Conservation (phyloP, 2,113 vertebrate species). For the Progne subis region DNA sequence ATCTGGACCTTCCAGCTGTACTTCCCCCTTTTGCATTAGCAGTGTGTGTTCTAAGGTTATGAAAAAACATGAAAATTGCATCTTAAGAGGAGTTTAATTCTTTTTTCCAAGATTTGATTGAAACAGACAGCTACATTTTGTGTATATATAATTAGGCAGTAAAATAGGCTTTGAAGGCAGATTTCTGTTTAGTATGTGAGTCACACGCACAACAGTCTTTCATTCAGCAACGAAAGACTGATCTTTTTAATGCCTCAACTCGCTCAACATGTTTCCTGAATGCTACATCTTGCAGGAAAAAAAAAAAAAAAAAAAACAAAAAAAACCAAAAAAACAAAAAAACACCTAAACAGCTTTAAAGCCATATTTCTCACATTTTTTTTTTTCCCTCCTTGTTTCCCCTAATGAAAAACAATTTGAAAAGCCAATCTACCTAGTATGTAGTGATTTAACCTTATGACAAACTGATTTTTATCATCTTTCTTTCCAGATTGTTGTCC, state of each 20-base stretch:
- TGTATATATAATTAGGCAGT: constrained; percentile 87
- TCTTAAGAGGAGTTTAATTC: constrained; percentile 82
- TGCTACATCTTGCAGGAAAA: constrained; percentile 65
- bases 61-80: constrained; percentile 83
- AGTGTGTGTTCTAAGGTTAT: constrained; percentile 75
- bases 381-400: constrained; percentile 25
- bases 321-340: neutral
- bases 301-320: neutral
- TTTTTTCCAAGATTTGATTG: constrained; percentile 83
- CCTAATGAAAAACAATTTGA: constrained; percentile 69
- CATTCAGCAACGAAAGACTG: constrained; percentile 81
- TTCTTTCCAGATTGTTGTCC: constrained; percentile 67
- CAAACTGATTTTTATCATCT: constrained; percentile 75
- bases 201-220: constrained; percentile 81
- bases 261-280: constrained; percentile 80
- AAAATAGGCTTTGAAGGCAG: constrained; percentile 85
- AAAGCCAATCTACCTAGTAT: constrained; percentile 71
- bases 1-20: constrained; percentile 80
- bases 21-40: constrained; percentile 66
- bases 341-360: constrained; percentile 25
- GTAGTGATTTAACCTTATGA: constrained; percentile 73
- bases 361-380: constrained; percentile 51
- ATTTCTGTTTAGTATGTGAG: constrained; percentile 85
- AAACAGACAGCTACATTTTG: constrained; percentile 86
- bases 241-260: constrained; percentile 83